Conservation (phyloP, 2,888 invertebrate species). For the Pantelozetes paolii region DNA sequence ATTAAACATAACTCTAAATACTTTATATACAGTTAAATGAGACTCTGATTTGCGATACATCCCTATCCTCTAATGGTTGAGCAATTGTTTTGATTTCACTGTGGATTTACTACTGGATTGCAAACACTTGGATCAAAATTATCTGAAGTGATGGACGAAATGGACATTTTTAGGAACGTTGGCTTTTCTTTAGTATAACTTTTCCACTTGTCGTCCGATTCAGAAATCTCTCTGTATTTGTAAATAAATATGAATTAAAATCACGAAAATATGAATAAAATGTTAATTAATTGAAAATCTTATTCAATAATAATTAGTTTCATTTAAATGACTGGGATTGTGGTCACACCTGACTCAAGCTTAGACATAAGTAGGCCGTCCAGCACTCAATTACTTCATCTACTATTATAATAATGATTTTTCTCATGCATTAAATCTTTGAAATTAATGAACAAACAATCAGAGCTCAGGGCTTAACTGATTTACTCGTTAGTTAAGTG, state of each 20-base stretch:
- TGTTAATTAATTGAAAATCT: too few relatives aligned
- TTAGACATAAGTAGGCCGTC: neutral
- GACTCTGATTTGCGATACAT: neutral
- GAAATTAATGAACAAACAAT: neutral
- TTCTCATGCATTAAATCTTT: neutral
- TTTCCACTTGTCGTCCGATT: conserved; percentile 19
- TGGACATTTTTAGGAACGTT: conserved; percentile 31
- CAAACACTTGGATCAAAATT: neutral
- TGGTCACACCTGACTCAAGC: too few relatives aligned
- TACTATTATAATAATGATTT: too few relatives aligned
- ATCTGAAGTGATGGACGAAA: neutral
- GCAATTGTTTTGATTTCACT: neutral
- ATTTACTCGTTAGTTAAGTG: conserved; percentile 11
- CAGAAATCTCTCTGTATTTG: conserved; percentile 9
- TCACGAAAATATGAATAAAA: neutral
- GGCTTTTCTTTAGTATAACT: conserved; percentile 14
- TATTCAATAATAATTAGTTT: too few relatives aligned
- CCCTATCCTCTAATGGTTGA: neutral
- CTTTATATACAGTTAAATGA: neutral
- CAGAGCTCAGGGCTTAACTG: neutral
- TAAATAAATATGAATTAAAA: neutral
- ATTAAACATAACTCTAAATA: neutral
- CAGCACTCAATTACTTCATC: neutral
- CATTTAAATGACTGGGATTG: too few relatives aligned
- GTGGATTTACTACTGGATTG: neutral